A percentile compares a stretch with the other conserved stretches of the same genome.
phyloP scores from a whole-genome alignment of 2,888 invertebrate species.

The Chesias legatella region DNA sequence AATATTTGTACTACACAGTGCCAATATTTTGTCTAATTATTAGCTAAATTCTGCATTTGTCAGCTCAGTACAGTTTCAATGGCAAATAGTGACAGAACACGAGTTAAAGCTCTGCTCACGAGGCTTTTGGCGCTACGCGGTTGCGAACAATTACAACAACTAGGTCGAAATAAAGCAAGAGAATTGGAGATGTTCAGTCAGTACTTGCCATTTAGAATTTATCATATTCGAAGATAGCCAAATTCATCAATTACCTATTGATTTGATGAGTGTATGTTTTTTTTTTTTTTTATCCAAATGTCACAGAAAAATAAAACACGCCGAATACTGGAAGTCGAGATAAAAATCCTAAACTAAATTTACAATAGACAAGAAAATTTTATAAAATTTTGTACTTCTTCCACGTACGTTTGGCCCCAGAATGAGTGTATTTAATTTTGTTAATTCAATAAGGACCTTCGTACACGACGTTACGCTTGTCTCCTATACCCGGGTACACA shows the following conservation, averaged over 20 bases:
- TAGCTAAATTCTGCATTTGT: slow-evolving; percentile 16
- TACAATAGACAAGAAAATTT: slow-evolving; percentile 63
- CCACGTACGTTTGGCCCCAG: slow-evolving; percentile 74
- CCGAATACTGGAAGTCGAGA: slow-evolving; percentile 35
- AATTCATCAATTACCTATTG: too few species aligned
- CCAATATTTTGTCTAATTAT: slow-evolving; percentile 17
- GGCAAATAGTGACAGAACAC: not conserved
- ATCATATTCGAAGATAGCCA: too few species aligned
- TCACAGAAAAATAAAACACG: slow-evolving; percentile 15
- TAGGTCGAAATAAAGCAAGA: too few species aligned
- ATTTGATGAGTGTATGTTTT: too few species aligned
- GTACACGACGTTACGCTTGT: too few species aligned
- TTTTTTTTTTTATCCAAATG: too few species aligned
- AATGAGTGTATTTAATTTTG: slow-evolving; percentile 50
- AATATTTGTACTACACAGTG: slow-evolving; percentile 33
- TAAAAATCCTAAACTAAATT: slow-evolving; percentile 62
- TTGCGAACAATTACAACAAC: too few species aligned
- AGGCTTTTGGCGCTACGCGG: too few species aligned
- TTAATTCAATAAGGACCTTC: slow-evolving; percentile 9
- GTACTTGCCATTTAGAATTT: too few species aligned
- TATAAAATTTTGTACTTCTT: slow-evolving; percentile 70
- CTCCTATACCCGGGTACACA: too few species aligned
- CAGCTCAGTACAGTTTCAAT: slow-evolving; percentile 8
- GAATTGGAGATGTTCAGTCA: too few species aligned
- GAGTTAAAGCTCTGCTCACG: too few species aligned